Conservation (phyloP, 2,113 vertebrate species). For the Serilophus lunatus region DNA sequence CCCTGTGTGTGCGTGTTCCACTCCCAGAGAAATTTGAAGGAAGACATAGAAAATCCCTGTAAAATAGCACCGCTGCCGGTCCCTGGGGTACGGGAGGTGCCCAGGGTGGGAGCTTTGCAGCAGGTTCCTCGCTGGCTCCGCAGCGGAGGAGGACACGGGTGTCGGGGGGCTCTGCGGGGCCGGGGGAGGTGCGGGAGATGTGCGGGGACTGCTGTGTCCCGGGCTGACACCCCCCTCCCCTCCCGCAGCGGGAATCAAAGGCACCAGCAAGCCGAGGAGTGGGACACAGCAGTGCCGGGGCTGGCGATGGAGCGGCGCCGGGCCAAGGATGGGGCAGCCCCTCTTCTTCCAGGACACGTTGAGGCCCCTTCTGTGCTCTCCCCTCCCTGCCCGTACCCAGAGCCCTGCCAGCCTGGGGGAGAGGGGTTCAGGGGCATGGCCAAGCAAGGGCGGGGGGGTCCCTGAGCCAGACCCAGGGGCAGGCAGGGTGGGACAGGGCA, state of each 20-base stretch:
- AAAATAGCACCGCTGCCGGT: constrained; percentile 42
- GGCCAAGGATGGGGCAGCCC: background rate
- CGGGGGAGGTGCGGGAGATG: background rate
- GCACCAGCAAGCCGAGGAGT: background rate
- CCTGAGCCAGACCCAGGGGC: rapidly evolving
- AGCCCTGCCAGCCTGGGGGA: background rate
- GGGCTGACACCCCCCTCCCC: background rate
- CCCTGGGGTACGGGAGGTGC: background rate
- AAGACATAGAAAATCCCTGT: background rate
- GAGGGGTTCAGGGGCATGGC: background rate
- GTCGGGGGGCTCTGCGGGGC: background rate
- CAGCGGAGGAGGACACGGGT: background rate
- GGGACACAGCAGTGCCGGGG: background rate
- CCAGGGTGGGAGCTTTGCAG: background rate
- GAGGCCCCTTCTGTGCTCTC: background rate
- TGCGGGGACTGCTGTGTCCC: background rate
- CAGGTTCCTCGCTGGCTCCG: background rate
- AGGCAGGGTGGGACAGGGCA: background rate
- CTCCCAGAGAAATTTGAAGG: background rate
- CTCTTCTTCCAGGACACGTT: background rate
- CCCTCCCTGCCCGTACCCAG: background rate
- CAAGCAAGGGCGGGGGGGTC: background rate
- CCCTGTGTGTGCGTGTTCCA: rapidly evolving
- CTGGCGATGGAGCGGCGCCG: background rate
- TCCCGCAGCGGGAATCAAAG: background rate